phyloP scores from a whole-genome alignment of 2,888 invertebrate genomes.

The Drosophila diplacantha region DNA sequence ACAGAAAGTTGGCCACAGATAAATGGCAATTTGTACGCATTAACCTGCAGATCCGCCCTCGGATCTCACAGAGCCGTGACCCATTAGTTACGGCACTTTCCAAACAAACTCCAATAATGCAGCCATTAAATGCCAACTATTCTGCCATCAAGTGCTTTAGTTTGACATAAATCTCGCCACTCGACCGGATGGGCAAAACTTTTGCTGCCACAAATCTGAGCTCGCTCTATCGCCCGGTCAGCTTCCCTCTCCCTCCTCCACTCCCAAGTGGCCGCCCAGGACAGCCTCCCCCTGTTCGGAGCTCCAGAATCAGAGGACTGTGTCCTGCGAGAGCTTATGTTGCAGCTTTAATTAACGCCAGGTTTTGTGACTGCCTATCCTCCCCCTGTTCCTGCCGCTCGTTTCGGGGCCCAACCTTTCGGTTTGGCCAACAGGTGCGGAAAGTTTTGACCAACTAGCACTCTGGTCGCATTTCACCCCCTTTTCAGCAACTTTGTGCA shows the following conservation, averaged over 20 bases:
- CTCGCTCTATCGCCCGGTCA: conserved; percentile 4
- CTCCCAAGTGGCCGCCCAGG: conserved; percentile 16
- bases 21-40: conserved; percentile 45
- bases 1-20: conserved; percentile 25
- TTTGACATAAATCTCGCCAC: conserved; percentile 65
- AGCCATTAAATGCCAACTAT: conserved; percentile 73
- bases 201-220: conserved; percentile 53
- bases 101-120: conserved; percentile 65
- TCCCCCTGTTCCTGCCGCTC: neutral
- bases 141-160: conserved; percentile 70
- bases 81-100: conserved; percentile 65
- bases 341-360: conserved; percentile 69
- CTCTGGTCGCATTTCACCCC: conserved; percentile 1
- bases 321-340: conserved; percentile 46
- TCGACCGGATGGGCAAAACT: conserved; percentile 47
- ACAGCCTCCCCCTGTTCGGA: neutral
- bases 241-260: neutral
- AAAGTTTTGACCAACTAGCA: conserved; percentile 46
- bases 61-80: conserved; percentile 34
- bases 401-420: conserved; percentile 4
- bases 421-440: conserved; percentile 61
- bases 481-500: neutral
- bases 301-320: conserved; percentile 21
- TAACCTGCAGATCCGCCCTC: conserved; percentile 17
- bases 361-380: conserved; percentile 34